A percentile compares a stretch with the other conserved stretches of the same genome.
These are phyloP conservation scores for Sylvilagus bachmani DNA, from an alignment of 2,113 vertebrate genomes.

Conservation along the genomic window DNA sequence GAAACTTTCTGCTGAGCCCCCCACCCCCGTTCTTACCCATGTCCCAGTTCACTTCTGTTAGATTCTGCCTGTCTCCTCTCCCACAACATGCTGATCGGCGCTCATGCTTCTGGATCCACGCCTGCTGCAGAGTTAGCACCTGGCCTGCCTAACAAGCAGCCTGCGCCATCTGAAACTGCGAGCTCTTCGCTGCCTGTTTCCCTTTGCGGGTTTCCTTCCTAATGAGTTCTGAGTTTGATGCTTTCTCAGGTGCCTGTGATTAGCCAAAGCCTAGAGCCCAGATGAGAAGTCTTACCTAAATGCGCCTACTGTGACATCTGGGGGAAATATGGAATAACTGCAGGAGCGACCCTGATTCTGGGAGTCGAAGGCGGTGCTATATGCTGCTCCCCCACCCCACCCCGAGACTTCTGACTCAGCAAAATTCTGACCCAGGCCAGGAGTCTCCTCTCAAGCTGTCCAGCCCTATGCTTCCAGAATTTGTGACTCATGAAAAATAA, in stretches of 20 bases:
- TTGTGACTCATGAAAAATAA: neutral
- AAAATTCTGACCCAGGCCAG: constrained; percentile 20
- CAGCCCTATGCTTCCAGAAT: neutral
- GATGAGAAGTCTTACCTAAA: neutral
- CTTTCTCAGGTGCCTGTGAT: neutral
- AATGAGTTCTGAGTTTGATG: neutral
- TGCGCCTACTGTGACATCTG: neutral
- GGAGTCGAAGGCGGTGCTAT: neutral
- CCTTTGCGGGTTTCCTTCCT: neutral
- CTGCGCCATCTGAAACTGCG: neutral
- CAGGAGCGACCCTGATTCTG: neutral
- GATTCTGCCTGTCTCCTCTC: neutral
- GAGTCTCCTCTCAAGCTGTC: neutral
- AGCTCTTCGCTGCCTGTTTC: neutral
- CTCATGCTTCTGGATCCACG: neutral
- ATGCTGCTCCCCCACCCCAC: neutral
- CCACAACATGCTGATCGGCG: neutral
- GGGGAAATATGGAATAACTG: neutral
- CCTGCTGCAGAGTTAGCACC: neutral
- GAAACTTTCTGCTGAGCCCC: neutral
- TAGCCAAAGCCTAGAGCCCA: neutral
- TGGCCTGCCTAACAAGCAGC: neutral
- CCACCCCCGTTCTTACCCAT: neutral
- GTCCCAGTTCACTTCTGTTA: neutral
- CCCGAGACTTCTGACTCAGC: neutral